Evolutionary conservation across 2,888 invertebrate genomes (phyloP).

Genomic region (Conomelus anceps): DNA sequence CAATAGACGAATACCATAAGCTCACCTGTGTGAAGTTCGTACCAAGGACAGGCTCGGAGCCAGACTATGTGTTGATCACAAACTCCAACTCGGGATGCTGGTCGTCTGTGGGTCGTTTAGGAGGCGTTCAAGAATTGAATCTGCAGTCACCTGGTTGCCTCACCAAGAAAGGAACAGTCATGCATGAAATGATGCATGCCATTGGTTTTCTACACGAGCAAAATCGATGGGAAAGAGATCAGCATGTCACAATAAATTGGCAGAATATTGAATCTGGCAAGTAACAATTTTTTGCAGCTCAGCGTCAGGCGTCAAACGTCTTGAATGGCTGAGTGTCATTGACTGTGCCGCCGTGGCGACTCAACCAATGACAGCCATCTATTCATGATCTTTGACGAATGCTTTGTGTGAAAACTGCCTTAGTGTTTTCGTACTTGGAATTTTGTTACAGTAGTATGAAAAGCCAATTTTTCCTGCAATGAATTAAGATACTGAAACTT

Average conservation of each 20-base stretch:
- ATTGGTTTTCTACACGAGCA: slow-evolving; percentile 77
- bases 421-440: too few relatives aligned
- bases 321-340: too few relatives aligned
- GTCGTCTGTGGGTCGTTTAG: slow-evolving; percentile 70
- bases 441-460: too few relatives aligned
- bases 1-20: slow-evolving; percentile 67
- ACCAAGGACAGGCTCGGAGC: slow-evolving; percentile 52
- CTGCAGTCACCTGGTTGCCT: slow-evolving; percentile 69
- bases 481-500: too few relatives aligned
- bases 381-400: too few relatives aligned
- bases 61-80: slow-evolving; percentile 62
- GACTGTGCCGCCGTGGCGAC: too few relatives aligned
- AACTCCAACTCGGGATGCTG: slow-evolving; percentile 69
- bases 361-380: too few relatives aligned
- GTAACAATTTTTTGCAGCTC: slow-evolving; percentile 7
- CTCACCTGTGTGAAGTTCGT: slow-evolving; percentile 68
- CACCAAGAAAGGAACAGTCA: slow-evolving; percentile 61
- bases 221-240: slow-evolving; percentile 67
- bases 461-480: too few relatives aligned
- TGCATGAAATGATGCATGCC: slow-evolving; percentile 75
- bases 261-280: slow-evolving; percentile 59
- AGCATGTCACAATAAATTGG: slow-evolving; percentile 57
- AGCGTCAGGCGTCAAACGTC: too few relatives aligned
- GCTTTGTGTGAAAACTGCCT: too few relatives aligned
- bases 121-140: slow-evolving; percentile 53